Evolutionary conservation across 1,140 invertebrate genomes (phyloP), one percentile per base, ranked within the genome.

Genomic region (Drosophila takahashii): DNA sequence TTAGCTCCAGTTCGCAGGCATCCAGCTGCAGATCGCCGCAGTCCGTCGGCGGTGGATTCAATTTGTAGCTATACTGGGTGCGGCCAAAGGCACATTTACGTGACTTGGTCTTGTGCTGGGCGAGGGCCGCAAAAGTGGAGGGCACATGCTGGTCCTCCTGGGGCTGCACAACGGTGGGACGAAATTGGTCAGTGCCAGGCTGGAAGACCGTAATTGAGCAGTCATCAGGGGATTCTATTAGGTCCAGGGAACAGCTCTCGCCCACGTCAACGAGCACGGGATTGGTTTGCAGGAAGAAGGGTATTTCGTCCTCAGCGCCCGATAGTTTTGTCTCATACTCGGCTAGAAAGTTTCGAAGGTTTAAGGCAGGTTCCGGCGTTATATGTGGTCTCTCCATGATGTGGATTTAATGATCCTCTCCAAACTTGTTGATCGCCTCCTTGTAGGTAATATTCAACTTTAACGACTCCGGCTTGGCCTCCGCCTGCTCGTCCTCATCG

Each of bases 1-100:
- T 92, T 39, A 94, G 54, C 18, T 93, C 62, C 15, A 93, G 61
- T 47, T 87, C 83, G 26, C 60, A 83, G 36, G 79, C 41, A 3
- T 83, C 75, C 4, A 57, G 4, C 11, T 2, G 3, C 1, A 44
- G 37, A 22, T 47, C 52, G 2, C 1, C 29, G 0, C 34, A 42
- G 7, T 16, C 8, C 3, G 11, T 1, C 16, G 52, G 29, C 4
- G 52, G 50, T 3, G 61, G 36, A 13, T 72, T 47, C 2, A 79
- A 18, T 9, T 74, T 67, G 16, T 79, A 67, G n/a, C 32, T 77
- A 34, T 69, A 89, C 15, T 71, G 84, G 0, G 70, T 79, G 2
- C 83, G 75, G 0, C 16, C 42, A 36, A 89, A 87, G 6, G 83
- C 51, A 44, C 52, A 73, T 0, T 53, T 53, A 0, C 62, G 51